phyloP scores from a whole-genome alignment of 2,888 invertebrate genomes.

The Erynnis tages region DNA sequence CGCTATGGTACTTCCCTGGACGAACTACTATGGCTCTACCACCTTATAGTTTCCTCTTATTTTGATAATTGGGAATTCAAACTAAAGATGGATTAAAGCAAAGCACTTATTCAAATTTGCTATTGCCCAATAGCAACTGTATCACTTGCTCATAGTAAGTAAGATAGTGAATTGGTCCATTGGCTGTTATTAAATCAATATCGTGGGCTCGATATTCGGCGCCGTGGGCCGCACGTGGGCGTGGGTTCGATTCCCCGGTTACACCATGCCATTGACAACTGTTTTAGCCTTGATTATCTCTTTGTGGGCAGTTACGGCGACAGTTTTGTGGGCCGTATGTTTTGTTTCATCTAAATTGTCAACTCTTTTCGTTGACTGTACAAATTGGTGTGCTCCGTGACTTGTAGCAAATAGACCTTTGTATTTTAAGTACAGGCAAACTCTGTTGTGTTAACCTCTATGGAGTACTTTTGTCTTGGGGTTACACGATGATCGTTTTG shows the following conservation, averaged over 20 bases:
- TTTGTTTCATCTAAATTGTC: not conserved
- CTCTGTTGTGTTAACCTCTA: too few species aligned
- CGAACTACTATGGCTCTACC: too few species aligned
- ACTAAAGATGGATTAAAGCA: too few species aligned
- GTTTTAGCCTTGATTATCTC: slow-evolving; percentile 20
- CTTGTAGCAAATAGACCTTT: too few species aligned
- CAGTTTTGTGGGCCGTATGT: not conserved
- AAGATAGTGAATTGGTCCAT: slow-evolving; percentile 15
- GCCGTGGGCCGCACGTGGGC: slow-evolving; percentile 51
- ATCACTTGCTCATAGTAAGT: not conserved
- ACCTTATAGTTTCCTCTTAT: too few species aligned
- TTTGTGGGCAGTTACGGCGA: slow-evolving; percentile 3
- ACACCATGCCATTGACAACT: slow-evolving; percentile 30
- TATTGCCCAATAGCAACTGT: not conserved
- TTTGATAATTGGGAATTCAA: too few species aligned
- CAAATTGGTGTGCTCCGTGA: not conserved
- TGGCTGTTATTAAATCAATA: slow-evolving; percentile 35
- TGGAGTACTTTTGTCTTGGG: too few species aligned
- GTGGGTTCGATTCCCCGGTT: slow-evolving; percentile 47
- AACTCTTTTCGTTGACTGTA: not conserved
- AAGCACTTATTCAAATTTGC: not conserved
- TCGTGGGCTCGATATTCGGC: slow-evolving; percentile 51
- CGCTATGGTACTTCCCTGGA: too few species aligned
- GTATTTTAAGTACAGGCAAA: too few species aligned
- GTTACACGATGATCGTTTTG: too few species aligned